Conservation (phyloP, 2,888 invertebrate species). For the Caenorhabditis afra region DNA sequence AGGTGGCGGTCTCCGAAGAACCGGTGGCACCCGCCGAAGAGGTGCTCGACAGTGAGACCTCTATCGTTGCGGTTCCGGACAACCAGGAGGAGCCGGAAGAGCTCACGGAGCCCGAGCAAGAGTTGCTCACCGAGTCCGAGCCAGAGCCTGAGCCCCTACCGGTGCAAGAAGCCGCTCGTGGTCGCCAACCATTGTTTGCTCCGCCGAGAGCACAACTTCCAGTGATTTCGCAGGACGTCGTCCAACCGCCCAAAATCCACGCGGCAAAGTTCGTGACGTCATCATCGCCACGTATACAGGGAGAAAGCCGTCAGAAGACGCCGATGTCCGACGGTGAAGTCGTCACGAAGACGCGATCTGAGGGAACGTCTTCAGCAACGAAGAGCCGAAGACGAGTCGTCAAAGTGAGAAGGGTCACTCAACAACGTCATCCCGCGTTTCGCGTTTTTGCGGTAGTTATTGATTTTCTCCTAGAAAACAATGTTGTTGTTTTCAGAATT, state of each 20-base stretch:
- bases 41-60: too few relatives aligned
- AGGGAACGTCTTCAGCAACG: constrained; percentile 20
- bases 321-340: constrained; percentile 17
- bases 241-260: constrained; percentile 16
- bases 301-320: constrained; percentile 18
- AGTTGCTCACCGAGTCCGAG: constrained; percentile 8
- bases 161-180: background rate
- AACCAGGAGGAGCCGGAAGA: background rate
- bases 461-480: background rate
- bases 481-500: constrained; percentile 37
- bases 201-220: constrained; percentile 42
- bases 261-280: constrained; percentile 8
- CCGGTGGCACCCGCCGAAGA: background rate
- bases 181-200: constrained; percentile 18
- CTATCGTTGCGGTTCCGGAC: background rate
- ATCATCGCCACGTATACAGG: constrained; percentile 16
- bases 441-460: constrained; percentile 34
- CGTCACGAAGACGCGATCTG: constrained; percentile 29
- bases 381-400: constrained; percentile 18
- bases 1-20: constrained; percentile 30
- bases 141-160: background rate
- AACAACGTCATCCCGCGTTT: constrained; percentile 32
- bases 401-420: constrained; percentile 26
- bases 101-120: too few relatives aligned
- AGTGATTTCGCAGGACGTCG: background rate